A percentile compares a stretch with the other conserved stretches of the same genome.
phyloP scores from a whole-genome alignment of 1,140 invertebrate species.

The Drosophila parvula region DNA sequence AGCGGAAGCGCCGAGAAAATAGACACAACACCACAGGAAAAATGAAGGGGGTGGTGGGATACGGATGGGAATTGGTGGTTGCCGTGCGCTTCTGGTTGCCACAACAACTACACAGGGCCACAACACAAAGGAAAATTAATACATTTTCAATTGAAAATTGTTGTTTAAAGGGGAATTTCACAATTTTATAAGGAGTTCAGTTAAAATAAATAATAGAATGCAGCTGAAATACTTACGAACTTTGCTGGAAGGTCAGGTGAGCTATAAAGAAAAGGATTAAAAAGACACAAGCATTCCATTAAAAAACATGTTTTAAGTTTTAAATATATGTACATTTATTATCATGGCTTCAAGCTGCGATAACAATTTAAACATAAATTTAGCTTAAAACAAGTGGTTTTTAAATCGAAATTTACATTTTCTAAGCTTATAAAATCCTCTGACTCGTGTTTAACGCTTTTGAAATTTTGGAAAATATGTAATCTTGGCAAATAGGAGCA shows the following conservation, averaged over 20 bases:
- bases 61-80: slow-evolving; percentile 13
- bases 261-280: neutral
- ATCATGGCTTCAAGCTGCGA: neutral
- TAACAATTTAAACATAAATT: neutral
- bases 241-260: slow-evolving; percentile 80
- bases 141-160: slow-evolving; percentile 3
- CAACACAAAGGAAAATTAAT: slow-evolving; percentile 57
- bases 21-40: slow-evolving; percentile 46
- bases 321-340: neutral
- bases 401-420: neutral
- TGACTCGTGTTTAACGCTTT: no score
- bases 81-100: slow-evolving; percentile 45
- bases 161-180: slow-evolving; percentile 1
- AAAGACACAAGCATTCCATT: no score
- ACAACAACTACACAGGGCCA: slow-evolving; percentile 59
- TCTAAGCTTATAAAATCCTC: neutral
- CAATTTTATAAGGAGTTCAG: neutral
- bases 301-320: no score
- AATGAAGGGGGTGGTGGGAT: neutral
- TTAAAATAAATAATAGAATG: slow-evolving; percentile 51
- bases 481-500: slow-evolving; percentile 86
- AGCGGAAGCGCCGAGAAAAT: slow-evolving; percentile 71
- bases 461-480: no score
- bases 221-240: slow-evolving; percentile 83
- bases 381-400: neutral